Conservation (phyloP, 1,140 invertebrate species). For the Panulirus ornatus region DNA sequence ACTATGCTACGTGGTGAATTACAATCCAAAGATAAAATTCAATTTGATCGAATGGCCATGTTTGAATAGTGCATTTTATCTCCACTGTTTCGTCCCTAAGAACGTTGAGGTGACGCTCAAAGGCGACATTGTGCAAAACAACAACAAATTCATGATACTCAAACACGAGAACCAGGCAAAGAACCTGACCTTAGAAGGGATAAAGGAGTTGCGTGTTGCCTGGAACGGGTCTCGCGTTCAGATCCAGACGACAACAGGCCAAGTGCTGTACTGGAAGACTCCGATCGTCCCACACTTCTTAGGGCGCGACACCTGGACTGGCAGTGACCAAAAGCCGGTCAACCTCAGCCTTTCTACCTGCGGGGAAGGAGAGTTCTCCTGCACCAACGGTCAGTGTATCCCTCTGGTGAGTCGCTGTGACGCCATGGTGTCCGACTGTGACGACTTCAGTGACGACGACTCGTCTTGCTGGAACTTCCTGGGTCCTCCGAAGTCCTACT, state of each 20-base stretch:
- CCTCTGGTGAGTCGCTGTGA: slow-evolving; percentile 5
- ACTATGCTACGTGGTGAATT: too few species aligned
- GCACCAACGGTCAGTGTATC: slow-evolving; percentile 13
- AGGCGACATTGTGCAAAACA: not conserved
- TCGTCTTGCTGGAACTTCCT: not conserved
- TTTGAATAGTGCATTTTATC: too few species aligned
- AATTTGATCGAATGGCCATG: too few species aligned
- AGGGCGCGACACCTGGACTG: slow-evolving; percentile 4
- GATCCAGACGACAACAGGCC: not conserved
- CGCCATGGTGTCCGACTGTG: not conserved
- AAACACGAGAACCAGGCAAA: not conserved
- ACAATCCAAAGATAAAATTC: too few species aligned
- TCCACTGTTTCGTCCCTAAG: slow-evolving; percentile 6
- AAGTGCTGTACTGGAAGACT: not conserved
- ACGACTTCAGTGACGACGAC: slow-evolving; percentile 28
- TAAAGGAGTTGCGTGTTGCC: not conserved
- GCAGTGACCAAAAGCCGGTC: not conserved
- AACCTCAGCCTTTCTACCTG: slow-evolving; percentile 7
- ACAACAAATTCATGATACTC: not conserved
- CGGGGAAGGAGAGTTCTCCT: not conserved
- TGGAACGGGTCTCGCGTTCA: not conserved
- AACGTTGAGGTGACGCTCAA: not conserved
- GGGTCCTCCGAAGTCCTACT: not conserved
- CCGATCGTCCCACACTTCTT: not conserved
- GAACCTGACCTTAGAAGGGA: not conserved